Evolutionary conservation across 1,140 invertebrate species (phyloP), one percentile per base, ranked within the genome.

Genomic region (Zaprionus lachaisei): DNA sequence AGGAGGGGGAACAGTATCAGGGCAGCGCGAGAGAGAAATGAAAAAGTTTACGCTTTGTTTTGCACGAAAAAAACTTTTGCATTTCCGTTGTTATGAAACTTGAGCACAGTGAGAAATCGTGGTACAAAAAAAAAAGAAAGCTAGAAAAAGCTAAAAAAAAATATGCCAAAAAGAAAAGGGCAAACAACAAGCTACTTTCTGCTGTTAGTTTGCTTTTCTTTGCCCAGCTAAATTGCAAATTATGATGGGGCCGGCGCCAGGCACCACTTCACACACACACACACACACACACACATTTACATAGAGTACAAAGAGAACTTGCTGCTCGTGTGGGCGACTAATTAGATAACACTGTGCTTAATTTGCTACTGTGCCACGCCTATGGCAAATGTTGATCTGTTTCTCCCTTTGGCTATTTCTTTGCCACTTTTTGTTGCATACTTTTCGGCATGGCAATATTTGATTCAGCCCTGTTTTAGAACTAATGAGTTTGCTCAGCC

Each of bases 71-170:
- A 71, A 76, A 77, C 84, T 84, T 89, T 89, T 84, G 84, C 85
- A 89, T 89, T 89, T 89, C 84, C 84, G 84, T 84, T 89, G 84
- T 89, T 89, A 85, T 90, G 85, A 91, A 89, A 89, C 81, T 91
- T 91, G 82, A 90, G 80, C 70, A 49, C 54, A 76, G 65, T 70
- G 47, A 51, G 47, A 51, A 51, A 51, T 51, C 47, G 20, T 20
- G 20, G 72, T 68, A 51, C 41, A 51, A 70, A 79, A 63, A 60
- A 72, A 54, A 66, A 72, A 24, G 4, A 54, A 41, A 49, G n/a
- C 24, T 5, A 55, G 44, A 41, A 72, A 38, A 51, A 62, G 57
- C 70, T 77, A 71, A 38, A n/a, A 79, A 79, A 82, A 74, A 78
- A 69, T 49, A 44, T 49, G 37, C 17, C 56, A 76, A 64, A 55